phyloP scores from a whole-genome alignment of 2,888 invertebrate species.

The Nomada flava region DNA sequence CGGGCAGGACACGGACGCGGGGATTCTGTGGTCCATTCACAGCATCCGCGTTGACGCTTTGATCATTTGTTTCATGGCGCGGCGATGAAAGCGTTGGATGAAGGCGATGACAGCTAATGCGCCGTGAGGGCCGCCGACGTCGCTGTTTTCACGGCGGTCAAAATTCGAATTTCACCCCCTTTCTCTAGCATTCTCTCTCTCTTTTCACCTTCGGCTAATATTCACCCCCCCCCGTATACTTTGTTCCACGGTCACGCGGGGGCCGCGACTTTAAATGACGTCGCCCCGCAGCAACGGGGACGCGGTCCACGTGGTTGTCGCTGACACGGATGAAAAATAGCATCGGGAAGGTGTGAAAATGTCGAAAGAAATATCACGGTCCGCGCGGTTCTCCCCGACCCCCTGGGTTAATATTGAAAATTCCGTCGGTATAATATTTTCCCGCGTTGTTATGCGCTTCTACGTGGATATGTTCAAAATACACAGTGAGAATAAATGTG shows the following conservation, averaged over 20 bases:
- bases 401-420: too few relatives aligned
- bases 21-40: constrained; percentile 73
- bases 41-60: constrained; percentile 76
- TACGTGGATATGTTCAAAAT: too few relatives aligned
- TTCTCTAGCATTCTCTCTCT: constrained; percentile 27
- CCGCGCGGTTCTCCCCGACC: too few relatives aligned
- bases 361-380: background rate
- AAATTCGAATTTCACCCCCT: constrained; percentile 56
- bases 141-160: constrained; percentile 71
- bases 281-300: constrained; percentile 58
- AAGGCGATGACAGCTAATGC: constrained; percentile 74
- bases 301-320: constrained; percentile 45
- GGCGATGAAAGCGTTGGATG: constrained; percentile 73
- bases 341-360: constrained; percentile 20
- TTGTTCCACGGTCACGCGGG: constrained; percentile 14
- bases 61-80: constrained; percentile 77
- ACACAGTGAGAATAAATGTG: too few relatives aligned
- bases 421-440: too few relatives aligned
- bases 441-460: too few relatives aligned
- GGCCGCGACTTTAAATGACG: constrained; percentile 67
- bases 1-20: constrained; percentile 63
- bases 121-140: constrained; percentile 66
- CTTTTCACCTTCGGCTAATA: background rate
- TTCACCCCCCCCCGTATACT: constrained; percentile 9
- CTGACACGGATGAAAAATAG: constrained; percentile 45